Conservation (phyloP, 1,140 invertebrate genomes). For the Drosophila kepulauana region DNA sequence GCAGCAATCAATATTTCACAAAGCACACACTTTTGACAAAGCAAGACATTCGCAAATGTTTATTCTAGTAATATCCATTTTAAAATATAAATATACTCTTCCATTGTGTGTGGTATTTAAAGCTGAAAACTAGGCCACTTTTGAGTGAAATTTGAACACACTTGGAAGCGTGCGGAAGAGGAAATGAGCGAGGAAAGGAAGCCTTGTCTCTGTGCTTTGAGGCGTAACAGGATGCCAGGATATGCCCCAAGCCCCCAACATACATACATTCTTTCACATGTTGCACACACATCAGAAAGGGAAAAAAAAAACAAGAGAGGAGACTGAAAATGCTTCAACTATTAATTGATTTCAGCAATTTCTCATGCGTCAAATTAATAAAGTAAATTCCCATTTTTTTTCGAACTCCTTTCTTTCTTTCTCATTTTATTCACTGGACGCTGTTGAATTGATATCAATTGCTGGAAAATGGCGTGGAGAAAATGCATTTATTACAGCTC, state of each 20-base stretch:
- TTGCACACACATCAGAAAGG: constrained; percentile 32
- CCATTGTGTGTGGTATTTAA: neutral
- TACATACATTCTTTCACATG: constrained; percentile 46
- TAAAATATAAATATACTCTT: neutral
- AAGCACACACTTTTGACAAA: neutral
- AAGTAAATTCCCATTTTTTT: constrained; percentile 41
- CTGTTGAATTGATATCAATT: constrained; percentile 59
- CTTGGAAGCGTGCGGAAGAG: constrained; percentile 30
- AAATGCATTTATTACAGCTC: constrained; percentile 4
- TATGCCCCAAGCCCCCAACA: neutral
- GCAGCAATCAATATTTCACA: constrained; percentile 9
- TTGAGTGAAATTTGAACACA: constrained; percentile 41
- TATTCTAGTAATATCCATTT: neutral
- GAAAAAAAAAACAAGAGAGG: neutral
- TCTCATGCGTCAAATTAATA: constrained; percentile 56
- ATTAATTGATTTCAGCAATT: constrained; percentile 62
- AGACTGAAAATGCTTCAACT: constrained; percentile 21
- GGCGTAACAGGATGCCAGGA: constrained; percentile 7
- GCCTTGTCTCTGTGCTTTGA: neutral
- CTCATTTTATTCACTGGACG: neutral
- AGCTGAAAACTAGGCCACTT: constrained; percentile 41
- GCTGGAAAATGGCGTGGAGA: constrained; percentile 7
- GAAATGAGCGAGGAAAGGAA: constrained; percentile 20
- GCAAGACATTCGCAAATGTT: neutral
- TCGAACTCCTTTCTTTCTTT: neutral